Conservation (phyloP, 2,113 vertebrate genomes). For the Typhlomys cinereus region DNA sequence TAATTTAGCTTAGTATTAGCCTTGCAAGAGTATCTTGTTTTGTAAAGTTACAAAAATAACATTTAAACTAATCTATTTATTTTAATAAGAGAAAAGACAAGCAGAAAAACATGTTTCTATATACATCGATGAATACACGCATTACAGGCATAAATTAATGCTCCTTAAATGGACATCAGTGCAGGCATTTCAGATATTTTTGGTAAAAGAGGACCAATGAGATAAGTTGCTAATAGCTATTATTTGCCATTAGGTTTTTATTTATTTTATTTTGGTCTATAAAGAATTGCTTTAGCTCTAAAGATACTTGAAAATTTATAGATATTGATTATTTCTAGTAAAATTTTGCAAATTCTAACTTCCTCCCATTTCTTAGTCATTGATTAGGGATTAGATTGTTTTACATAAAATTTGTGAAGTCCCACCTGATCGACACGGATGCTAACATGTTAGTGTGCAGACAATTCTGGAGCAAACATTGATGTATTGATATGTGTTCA, state of each 20-base stretch:
- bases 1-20: slow-evolving; percentile 51
- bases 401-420: not conserved
- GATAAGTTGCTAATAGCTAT: not conserved
- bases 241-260: not conserved
- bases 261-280: not conserved
- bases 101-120: not conserved
- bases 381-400: not conserved
- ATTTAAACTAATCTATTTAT: not conserved
- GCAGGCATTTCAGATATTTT: not conserved
- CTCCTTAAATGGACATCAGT: not conserved
- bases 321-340: not conserved
- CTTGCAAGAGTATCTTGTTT: not conserved
- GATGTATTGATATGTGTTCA: not conserved
- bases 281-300: not conserved
- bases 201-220: not conserved
- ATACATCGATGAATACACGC: not conserved
- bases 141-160: not conserved
- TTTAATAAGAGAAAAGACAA: not conserved
- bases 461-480: not conserved
- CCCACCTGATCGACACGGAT: not conserved
- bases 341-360: not conserved
- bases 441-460: not conserved
- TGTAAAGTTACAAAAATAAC: not conserved
- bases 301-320: not conserved
- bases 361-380: rapidly evolving